Evolutionary conservation across 2,113 vertebrate genomes (phyloP), one percentile per base, ranked within the genome.

Genomic region (Sigmodon hispidus): DNA sequence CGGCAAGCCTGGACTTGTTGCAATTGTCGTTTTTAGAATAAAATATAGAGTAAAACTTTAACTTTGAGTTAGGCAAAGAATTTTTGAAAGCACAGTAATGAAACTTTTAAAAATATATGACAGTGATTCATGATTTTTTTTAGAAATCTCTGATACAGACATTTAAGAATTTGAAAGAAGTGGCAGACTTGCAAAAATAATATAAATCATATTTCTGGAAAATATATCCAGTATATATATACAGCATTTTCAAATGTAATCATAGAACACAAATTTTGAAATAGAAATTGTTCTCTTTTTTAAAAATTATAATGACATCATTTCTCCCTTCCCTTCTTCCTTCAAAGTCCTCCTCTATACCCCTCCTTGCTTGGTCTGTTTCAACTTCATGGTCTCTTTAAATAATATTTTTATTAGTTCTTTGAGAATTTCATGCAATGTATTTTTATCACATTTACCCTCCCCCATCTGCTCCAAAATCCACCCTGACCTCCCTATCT

Each of bases 141-240:
- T 84, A 84, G 80, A 63, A 84, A 43, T 84, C 57, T 84, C 57
- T 84, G 80, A 84, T 84, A 84, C 57, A 84, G 80, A 84, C 80
- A 84, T 84, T 84, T 63, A 84, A 83, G 80, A 45, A 61, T 84
- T 84, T 84, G 57, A 43, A 63, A 84, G 57, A 84, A 84, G 80
- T 84, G 80, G n/a, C 80, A 84, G 80, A 84, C 80, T 84, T 84
- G 80, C 57, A 84, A 63, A 75, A 84, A 84, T 84, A 84, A 84
- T 84, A 84, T 29, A 84, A 84, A 84, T 84, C 57, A 84, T 84
- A 84, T 84, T 84, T 84, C 40, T 84, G 80, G 80, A 84, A 84
- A 84, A 63, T 84, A 84, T 43, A 84, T 63, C 80, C 57, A 84
- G 80, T 31, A 84, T 45, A 84, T 77, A 77, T 43, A 84, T 73